phyloP scores from a whole-genome alignment of 2,113 vertebrate genomes.

The Cavia aperea region DNA sequence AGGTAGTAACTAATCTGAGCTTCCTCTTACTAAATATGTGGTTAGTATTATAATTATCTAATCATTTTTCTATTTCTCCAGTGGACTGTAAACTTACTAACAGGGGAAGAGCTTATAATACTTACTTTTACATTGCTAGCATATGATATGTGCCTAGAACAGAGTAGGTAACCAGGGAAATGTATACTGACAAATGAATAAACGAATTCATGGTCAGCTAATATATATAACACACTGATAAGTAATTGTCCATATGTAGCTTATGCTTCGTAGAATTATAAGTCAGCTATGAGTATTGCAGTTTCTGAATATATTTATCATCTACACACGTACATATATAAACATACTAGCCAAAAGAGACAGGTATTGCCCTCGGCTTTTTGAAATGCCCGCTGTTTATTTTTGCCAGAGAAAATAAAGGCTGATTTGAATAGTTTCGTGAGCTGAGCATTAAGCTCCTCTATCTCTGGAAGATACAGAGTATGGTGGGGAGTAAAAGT shows the following conservation, averaged over 20 bases:
- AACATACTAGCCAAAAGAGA: not conserved
- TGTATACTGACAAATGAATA: not conserved
- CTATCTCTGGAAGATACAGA: not conserved
- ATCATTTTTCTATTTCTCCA: not conserved
- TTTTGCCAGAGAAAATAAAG: not conserved
- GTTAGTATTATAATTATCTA: not conserved
- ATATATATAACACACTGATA: not conserved
- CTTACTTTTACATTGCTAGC: not conserved
- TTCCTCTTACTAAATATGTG: not conserved
- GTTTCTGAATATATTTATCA: not conserved
- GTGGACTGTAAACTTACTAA: not conserved
- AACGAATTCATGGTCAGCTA: not conserved
- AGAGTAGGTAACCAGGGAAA: not conserved
- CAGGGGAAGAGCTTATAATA: not conserved
- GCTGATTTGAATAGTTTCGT: not conserved
- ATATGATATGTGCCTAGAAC: not conserved
- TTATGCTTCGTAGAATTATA: not conserved
- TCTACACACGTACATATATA: not conserved
- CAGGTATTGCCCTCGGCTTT: not conserved
- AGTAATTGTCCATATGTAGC: not conserved
- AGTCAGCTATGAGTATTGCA: not conserved
- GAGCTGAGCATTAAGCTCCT: not conserved
- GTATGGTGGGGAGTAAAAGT: not conserved
- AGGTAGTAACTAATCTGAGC: not conserved
- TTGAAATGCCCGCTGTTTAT: not conserved